Evolutionary conservation across 2,113 vertebrate genomes (phyloP), one percentile per base, ranked within the genome.

Genomic region (Phylloscopus trochilus): DNA sequence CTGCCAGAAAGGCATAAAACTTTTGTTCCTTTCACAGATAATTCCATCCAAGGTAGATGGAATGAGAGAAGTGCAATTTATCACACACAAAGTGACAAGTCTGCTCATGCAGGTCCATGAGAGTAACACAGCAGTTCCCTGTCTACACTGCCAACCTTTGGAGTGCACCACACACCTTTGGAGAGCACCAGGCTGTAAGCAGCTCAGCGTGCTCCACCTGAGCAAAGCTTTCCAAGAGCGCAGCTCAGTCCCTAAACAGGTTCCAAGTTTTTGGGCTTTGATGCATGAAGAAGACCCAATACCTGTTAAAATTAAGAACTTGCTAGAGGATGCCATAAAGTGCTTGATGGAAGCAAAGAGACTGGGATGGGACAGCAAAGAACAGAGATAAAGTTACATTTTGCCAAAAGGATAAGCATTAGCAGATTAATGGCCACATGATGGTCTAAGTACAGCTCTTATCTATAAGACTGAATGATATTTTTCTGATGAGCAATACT

Each of bases 211-310:
- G 26, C 59, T 96, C 87, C 95, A 78, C 86, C 91, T 75, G 74
- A 89, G 67, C 53, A 93, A 93, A 93, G 66, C 84, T 56, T 95
- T 95, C 43, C 39, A 95, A 58, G 82, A 96, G 24, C 80, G 64
- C 39, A 88, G 75, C 56, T 95, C 87, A 70, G 46, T 60, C 47
- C 59, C 89, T 77, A 77, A 80, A 89, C 13, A 89, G 39, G 37
- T 79, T 51, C 39, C 79, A 90, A 85, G 53, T 22, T 67, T 69
- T 67, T 51, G 53, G 63, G 49, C 85, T 96, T 74, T 91, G 83
- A 84, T 49, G 49, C 91, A 92, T 5, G 0, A 75, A 66, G 63
- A 80, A 64, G 83, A 78, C 44, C 58, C 30, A 21, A 22, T 72
- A 28, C 31, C 51, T 88, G 41, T 73, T 89, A 73, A 88, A 96